A percentile compares a stretch with the other conserved stretches of the same genome.
phyloP scores from a whole-genome alignment of 2,888 invertebrate genomes.

The Harmothoe impar region DNA sequence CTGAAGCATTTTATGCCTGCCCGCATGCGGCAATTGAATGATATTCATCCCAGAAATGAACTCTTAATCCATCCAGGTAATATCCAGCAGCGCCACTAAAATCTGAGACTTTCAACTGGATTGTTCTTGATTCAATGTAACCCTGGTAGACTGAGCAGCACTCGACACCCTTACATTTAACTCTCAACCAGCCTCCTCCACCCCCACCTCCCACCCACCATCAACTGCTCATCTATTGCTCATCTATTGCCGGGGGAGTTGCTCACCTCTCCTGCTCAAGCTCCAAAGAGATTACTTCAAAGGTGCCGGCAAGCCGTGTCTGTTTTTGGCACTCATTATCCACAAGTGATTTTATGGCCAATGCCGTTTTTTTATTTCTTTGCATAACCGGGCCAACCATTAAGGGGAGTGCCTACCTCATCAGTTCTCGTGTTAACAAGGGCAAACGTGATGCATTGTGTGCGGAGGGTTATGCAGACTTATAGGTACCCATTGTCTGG shows the following conservation, averaged over 20 bases:
- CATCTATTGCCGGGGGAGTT: background rate
- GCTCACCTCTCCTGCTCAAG: background rate
- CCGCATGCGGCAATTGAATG: no score
- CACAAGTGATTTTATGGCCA: background rate
- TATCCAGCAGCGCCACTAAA: no score
- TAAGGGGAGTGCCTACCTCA: background rate
- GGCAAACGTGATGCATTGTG: slow-evolving; percentile 17
- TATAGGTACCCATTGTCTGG: background rate
- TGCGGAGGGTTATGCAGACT: background rate
- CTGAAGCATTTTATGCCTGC: no score
- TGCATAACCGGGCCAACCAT: background rate
- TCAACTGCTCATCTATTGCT: slow-evolving; percentile 5
- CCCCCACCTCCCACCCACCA: no score
- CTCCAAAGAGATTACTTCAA: slow-evolving; percentile 3
- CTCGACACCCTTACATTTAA: no score
- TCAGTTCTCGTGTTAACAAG: background rate
- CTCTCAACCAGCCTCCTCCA: no score
- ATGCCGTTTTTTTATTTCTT: background rate
- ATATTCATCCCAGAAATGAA: no score
- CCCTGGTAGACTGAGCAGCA: no score
- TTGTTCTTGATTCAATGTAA: no score
- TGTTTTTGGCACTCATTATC: slow-evolving; percentile 12
- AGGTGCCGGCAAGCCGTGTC: background rate
- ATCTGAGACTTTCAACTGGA: no score
- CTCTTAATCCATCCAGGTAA: no score